A percentile compares a stretch with the other conserved stretches of the same genome.
phyloP scores from a whole-genome alignment of 2,888 invertebrate species.

The Chromoteleia sp. region DNA sequence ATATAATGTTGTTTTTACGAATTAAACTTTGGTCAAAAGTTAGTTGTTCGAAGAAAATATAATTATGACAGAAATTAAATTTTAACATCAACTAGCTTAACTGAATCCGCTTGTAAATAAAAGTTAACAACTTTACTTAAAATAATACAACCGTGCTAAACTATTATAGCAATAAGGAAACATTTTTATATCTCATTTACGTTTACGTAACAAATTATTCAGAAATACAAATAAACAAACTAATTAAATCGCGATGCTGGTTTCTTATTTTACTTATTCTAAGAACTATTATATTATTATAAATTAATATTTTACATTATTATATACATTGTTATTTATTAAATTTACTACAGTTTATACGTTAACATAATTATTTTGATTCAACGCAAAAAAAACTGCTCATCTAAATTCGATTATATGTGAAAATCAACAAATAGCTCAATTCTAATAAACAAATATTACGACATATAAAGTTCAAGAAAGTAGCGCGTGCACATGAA shows the following conservation, averaged over 20 bases:
- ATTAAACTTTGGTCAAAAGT: background rate
- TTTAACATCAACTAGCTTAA: background rate
- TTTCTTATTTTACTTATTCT: too few relatives aligned
- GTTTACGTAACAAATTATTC: conserved; percentile 13
- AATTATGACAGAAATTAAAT: conserved; percentile 8
- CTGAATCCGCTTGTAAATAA: conserved; percentile 1
- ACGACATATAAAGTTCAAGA: too few relatives aligned
- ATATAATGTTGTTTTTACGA: background rate
- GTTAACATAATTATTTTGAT: too few relatives aligned
- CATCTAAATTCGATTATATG: too few relatives aligned
- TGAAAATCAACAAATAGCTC: too few relatives aligned
- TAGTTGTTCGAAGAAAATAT: background rate
- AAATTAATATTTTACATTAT: too few relatives aligned
- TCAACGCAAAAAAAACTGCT: too few relatives aligned
- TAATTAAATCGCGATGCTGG: background rate
- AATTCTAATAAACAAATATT: too few relatives aligned
- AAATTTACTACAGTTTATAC: too few relatives aligned
- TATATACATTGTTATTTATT: too few relatives aligned
- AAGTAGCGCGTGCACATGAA: too few relatives aligned
- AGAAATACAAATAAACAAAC: background rate
- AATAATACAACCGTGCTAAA: background rate
- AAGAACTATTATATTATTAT: too few relatives aligned
- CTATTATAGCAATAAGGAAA: conserved; percentile 8
- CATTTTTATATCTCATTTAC: background rate
- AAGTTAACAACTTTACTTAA: conserved; percentile 3